Base-by-base conservation (phyloP, 2,888 invertebrate species). In the Lasius platythorax region DNA sequence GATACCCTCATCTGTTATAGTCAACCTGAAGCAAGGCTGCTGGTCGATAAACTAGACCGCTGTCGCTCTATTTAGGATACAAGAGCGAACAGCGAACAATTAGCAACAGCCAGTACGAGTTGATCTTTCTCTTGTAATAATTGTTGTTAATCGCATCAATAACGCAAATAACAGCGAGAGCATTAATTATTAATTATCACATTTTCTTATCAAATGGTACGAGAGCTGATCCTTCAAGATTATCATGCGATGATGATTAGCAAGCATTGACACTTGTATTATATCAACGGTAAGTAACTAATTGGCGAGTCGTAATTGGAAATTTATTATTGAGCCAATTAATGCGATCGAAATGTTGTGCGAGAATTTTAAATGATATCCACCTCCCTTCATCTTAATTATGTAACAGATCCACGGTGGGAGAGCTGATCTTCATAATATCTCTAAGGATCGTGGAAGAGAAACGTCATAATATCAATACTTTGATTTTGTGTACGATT, bases 41-140 rank as follows among this genome's bases (percentile, higher is more conserved):
- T 76, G 37, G 85, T 85, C 88, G 88, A 85, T 76, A 88, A 88
- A 70, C 87, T 76, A 88, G 88, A 43, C 56, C 66, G 37, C 88
- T 70, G 50, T 46, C 23, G 28, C 11, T 76, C 11, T 66, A 5
- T 53, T 37, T 23, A 50, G 18, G 50, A 18, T 76, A 37, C 18
- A 53, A 23, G 1, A 68, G 68, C 46, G 15, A 50, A 23, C 33
- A 37, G 28, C 30, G n/a, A 23, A 4, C 9, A 68, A 58, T 56
- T 46, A 68, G 12, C 56, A 67, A 67, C 40, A 56, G 67, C 40
- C 30, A 78, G 53, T 78, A 56, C 56, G 30, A 70, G 23, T 70
- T 50, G 3, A 6, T 30, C 11, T 12, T 53, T 11, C 11, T n/a
- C 33, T 18, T n/a, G 3, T n/a, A 3, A 40, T 28, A 33, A 68